Percentiles rank a stretch among this genome's conserved stretches.
phyloP scores from a whole-genome alignment of 2,888 invertebrate species.

The Pammene aurita region DNA sequence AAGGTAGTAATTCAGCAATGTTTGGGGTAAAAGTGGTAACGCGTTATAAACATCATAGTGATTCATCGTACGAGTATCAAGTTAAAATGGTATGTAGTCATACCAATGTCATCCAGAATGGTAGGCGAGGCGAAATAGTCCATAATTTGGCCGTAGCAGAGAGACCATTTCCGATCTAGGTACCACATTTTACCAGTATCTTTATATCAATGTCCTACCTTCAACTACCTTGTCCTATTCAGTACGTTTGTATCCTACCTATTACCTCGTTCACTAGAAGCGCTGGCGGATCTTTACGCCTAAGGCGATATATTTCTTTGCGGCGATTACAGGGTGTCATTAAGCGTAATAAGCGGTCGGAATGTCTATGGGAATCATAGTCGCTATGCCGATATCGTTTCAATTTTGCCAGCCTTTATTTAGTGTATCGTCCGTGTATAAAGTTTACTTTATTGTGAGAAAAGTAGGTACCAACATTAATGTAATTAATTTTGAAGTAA shows the following conservation, averaged over 20 bases:
- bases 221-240: conserved; percentile 29
- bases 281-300: conserved; percentile 67
- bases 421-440: background rate
- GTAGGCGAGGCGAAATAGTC: too few species aligned
- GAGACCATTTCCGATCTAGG: too few species aligned
- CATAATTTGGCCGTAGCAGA: too few species aligned
- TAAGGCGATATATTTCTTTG: conserved; percentile 65
- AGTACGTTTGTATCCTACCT: conserved; percentile 43
- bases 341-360: conserved; percentile 34
- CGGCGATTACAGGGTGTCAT: conserved; percentile 41
- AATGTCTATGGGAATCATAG: conserved; percentile 41
- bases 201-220: background rate
- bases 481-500: too few species aligned
- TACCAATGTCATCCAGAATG: too few species aligned
- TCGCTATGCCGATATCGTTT: conserved; percentile 23
- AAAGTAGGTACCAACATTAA: background rate
- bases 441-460: conserved; percentile 11
- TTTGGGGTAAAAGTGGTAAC: too few species aligned
- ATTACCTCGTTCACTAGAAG: conserved; percentile 66
- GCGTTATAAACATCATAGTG: too few species aligned
- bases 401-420: conserved; percentile 33
- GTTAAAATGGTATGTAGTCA: too few species aligned
- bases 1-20: too few species aligned
- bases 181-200: background rate
- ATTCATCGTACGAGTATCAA: too few species aligned